These are phyloP conservation scores for Aphodius sticticus DNA, from an alignment of 2,888 invertebrate genomes.

Conservation along the genomic window DNA sequence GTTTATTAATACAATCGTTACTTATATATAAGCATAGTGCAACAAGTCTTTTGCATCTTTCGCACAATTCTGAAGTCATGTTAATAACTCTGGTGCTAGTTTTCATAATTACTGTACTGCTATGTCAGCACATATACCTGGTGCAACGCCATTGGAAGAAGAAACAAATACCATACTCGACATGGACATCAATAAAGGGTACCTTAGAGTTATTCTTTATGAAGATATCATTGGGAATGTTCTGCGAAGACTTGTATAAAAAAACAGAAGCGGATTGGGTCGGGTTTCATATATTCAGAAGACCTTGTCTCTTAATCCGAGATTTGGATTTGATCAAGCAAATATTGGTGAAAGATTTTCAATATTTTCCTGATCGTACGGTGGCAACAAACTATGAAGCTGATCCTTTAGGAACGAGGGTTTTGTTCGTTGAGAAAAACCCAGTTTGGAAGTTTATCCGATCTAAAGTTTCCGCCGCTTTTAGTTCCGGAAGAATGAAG, in stretches of 20 bases:
- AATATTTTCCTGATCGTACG: conserved; percentile 61
- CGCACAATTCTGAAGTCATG: not conserved
- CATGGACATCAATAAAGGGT: conserved; percentile 54
- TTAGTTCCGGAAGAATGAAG: conserved; percentile 65
- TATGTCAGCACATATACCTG: not conserved
- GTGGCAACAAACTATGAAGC: conserved; percentile 54
- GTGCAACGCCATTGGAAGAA: not conserved
- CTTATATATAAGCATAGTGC: not conserved
- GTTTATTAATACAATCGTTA: not conserved
- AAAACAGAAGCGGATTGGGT: conserved; percentile 53
- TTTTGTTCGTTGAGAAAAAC: conserved; percentile 60
- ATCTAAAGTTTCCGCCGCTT: conserved; percentile 63
- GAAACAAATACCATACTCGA: not conserved
- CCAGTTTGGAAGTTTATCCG: conserved; percentile 64
- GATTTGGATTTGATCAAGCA: conserved; percentile 61
- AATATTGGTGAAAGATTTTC: conserved; percentile 62
- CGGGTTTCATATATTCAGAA: conserved; percentile 63
- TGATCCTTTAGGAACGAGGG: conserved; percentile 57
- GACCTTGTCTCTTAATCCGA: conserved; percentile 60
- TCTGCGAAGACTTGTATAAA: conserved; percentile 50
- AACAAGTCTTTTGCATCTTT: not conserved
- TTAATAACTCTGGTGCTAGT: not conserved
- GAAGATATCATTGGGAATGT: conserved; percentile 51
- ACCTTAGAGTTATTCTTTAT: conserved; percentile 52
- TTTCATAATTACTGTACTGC: not conserved